phyloP scores from a whole-genome alignment of 2,797 vertebrate genomes.

The Acestrorhynchus altus region DNA sequence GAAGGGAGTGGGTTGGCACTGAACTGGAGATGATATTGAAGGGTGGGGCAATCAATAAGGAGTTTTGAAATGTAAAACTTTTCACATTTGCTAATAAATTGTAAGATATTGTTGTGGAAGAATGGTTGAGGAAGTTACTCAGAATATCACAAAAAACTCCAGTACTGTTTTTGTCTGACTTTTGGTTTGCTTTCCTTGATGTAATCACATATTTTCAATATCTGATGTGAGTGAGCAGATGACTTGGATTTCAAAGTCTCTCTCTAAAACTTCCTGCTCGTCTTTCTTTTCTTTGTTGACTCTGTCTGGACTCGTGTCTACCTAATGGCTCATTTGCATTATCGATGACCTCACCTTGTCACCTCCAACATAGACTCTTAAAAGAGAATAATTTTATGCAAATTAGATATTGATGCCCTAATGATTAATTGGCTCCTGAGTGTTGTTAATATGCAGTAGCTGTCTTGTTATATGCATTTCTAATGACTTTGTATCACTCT shows the following conservation, averaged over 20 bases:
- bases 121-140: neutral
- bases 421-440: constrained; percentile 98
- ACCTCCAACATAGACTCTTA: constrained; percentile 96
- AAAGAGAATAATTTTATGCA: constrained; percentile 99
- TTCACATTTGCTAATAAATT: constrained; percentile 82
- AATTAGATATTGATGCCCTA: constrained; percentile 98
- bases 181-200: neutral
- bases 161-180: neutral
- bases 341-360: constrained; percentile 98
- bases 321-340: constrained; percentile 96
- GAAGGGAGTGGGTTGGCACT: constrained; percentile 58
- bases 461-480: constrained; percentile 96
- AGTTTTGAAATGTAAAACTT: constrained; percentile 78
- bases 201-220: neutral
- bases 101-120: constrained; percentile 48
- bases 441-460: constrained; percentile 99
- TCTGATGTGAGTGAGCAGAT: neutral
- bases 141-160: neutral
- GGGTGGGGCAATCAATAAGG: constrained; percentile 66
- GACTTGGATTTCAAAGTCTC: constrained; percentile 31
- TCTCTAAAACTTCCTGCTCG: constrained; percentile 39
- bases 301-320: constrained; percentile 83
- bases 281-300: constrained; percentile 49
- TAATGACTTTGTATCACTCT: constrained; percentile 95
- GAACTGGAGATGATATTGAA: constrained; percentile 57